These are phyloP conservation scores for Leptogaster cylindrica DNA, from an alignment of 2,888 invertebrate species.

Conservation along the genomic window DNA sequence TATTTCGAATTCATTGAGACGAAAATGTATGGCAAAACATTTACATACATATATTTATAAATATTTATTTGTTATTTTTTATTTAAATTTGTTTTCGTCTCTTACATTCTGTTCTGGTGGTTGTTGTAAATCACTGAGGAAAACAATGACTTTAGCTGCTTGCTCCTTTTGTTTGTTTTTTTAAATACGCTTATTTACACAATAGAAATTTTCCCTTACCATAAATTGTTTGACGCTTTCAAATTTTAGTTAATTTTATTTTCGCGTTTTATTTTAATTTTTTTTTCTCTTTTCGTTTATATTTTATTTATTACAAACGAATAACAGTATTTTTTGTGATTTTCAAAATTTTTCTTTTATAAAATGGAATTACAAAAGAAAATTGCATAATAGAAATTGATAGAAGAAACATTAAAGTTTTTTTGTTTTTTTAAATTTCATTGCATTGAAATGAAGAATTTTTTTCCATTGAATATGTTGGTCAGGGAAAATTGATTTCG, in stretches of 20 bases:
- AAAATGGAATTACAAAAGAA: conserved; percentile 7
- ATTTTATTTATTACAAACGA: background rate
- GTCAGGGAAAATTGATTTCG: no score
- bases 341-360: conserved; percentile 13
- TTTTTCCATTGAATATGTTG: no score
- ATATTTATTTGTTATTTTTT: no score
- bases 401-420: no score
- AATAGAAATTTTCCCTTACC: conserved; percentile 27
- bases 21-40: background rate
- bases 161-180: conserved; percentile 5
- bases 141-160: conserved; percentile 7
- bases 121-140: conserved; percentile 14
- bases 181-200: conserved; percentile 28
- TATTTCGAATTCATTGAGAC: conserved; percentile 19
- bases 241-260: background rate
- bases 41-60: background rate
- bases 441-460: no score
- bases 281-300: background rate
- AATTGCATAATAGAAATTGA: no score
- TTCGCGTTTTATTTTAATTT: background rate
- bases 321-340: conserved; percentile 3
- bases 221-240: no score
- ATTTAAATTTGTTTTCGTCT: no score
- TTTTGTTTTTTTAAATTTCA: no score
- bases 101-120: conserved; percentile 14